A percentile compares a stretch with the other conserved stretches of the same genome.
Evolutionary conservation across 2,797 vertebrate genomes (phyloP).

Genomic region (Eurystomus glaucurus): DNA sequence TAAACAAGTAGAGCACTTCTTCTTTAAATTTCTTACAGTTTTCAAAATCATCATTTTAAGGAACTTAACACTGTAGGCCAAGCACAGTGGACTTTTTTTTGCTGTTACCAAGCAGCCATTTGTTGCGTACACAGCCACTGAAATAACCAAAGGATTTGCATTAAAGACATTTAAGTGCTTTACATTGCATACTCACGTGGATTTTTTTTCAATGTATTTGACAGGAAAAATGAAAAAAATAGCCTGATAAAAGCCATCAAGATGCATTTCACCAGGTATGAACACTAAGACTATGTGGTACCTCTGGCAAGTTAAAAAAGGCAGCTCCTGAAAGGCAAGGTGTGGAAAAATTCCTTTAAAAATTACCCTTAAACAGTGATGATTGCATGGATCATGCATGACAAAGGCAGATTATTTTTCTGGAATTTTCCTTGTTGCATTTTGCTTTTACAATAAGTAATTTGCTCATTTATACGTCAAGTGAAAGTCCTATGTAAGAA

Average conservation of each 20-base stretch:
- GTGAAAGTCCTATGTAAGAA: neutral
- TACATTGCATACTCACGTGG: neutral
- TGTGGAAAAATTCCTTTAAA: neutral
- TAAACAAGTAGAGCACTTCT: fast-evolving
- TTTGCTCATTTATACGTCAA: neutral
- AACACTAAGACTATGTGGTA: neutral
- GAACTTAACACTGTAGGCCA: neutral
- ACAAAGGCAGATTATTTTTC: neutral
- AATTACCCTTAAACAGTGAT: neutral
- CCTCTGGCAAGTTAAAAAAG: neutral
- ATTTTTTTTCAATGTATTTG: neutral
- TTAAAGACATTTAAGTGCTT: neutral
- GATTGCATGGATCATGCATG: neutral
- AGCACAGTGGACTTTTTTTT: neutral
- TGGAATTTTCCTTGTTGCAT: neutral
- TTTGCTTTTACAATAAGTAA: neutral
- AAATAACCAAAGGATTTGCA: neutral
- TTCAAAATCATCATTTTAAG: neutral
- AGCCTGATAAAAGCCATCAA: neutral
- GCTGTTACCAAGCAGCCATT: neutral
- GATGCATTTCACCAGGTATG: neutral
- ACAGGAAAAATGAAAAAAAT: neutral
- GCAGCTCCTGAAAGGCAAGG: neutral
- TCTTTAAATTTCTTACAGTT: neutral
- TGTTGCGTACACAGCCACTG: neutral